Base-by-base conservation (phyloP, 2,797 vertebrate genomes). In the Tenualosa thibaudeaui region DNA sequence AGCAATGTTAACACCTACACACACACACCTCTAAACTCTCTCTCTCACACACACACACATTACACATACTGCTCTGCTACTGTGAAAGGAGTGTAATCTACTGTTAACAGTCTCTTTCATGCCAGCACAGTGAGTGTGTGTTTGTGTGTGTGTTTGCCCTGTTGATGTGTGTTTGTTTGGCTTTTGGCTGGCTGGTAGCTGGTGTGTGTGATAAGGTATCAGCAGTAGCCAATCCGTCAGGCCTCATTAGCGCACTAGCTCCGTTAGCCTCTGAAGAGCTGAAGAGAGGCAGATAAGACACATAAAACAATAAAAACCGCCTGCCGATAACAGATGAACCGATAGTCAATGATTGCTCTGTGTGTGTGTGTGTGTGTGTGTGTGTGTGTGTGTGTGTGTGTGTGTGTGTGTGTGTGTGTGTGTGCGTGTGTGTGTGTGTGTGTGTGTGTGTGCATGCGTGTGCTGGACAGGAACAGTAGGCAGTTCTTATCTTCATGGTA, bases 141-240 rank as follows among this genome's bases (percentile, higher is more conserved):
- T 51, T 75, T 78, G n/a, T 87, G 71, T 71, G 60, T 84, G 24
- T 71, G 62, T 83, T 86, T 88, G 88, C 86, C 82, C 60, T 89
- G 82, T 86, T 81, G 86, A 88, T 89, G 82, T 86, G 82, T 87
- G 85, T 90, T 88, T 89, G 84, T 94, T 93, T 93, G 88, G 90
- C 90, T 87, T 85, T 58, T 83, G 88, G 84, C 88, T 92, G 86
- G 86, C 89, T 93, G 91, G 95, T 93, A 95, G 95, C 91, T 51
- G 82, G 51, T 24, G 82, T 89, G 94, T 24, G 81, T 89, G 94
- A 96, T 95, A 94, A 92, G 90, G 10, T 93, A 94, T 94, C 94
- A 91, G 83, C 62, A 60, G 78, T 31, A 40, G 60, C 40, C 19
- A 86, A 88, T 90, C 88, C 75, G 86, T 87, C 84, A 85, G 78